These are phyloP conservation scores for Zaprionus gabonicus DNA, from an alignment of 1,140 invertebrate genomes.

Conservation along the genomic window DNA sequence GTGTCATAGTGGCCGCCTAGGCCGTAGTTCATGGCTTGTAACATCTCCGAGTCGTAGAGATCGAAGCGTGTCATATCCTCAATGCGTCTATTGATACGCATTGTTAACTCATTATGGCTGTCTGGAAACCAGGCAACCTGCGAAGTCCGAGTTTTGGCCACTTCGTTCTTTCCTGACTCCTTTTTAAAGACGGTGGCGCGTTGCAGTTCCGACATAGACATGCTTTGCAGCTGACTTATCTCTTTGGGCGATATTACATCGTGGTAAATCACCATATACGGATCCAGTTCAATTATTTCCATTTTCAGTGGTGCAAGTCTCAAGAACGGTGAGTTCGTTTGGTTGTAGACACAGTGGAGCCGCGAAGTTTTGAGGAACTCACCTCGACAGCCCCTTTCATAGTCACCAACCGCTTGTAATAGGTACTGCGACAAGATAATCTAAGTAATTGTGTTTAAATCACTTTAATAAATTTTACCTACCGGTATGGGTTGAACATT, in stretches of 20 bases:
- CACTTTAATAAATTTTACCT: constrained; percentile 17
- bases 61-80: constrained; percentile 89
- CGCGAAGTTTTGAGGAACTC: constrained; percentile 86
- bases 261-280: constrained; percentile 94
- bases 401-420: constrained; percentile 85
- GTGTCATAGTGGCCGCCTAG: constrained; percentile 90
- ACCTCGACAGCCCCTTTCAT: constrained; percentile 95
- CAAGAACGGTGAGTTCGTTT: constrained; percentile 90
- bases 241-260: constrained; percentile 95
- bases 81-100: constrained; percentile 89
- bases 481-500: constrained; percentile 40
- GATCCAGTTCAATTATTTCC: constrained; percentile 93
- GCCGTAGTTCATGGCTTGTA: constrained; percentile 89
- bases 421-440: constrained; percentile 65
- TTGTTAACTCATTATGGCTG: constrained; percentile 90
- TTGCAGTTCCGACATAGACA: constrained; percentile 94
- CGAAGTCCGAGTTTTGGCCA: constrained; percentile 96
- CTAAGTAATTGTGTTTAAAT: background rate
- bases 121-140: constrained; percentile 98
- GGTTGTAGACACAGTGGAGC: constrained; percentile 92
- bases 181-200: constrained; percentile 92
- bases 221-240: constrained; percentile 93
- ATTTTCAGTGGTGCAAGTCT: constrained; percentile 94
- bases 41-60: constrained; percentile 86
- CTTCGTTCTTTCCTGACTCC: constrained; percentile 91